Evolutionary conservation across 2,797 vertebrate species (phyloP).

Genomic region (Telmatherina bonti): DNA sequence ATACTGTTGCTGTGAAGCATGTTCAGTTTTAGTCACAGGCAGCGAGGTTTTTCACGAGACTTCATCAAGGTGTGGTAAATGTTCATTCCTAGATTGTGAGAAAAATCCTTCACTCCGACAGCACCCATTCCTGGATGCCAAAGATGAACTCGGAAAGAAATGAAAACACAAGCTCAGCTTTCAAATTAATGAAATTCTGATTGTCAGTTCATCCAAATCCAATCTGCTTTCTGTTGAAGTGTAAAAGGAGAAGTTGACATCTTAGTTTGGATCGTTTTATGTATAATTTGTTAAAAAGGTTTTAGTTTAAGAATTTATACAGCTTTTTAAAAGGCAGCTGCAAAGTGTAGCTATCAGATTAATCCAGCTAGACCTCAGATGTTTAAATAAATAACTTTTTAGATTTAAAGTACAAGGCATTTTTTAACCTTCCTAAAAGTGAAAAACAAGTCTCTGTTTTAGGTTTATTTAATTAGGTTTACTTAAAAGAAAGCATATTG

Average conservation of each 20-base stretch:
- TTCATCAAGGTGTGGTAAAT: slow-evolving; percentile 40
- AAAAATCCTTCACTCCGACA: slow-evolving; percentile 30
- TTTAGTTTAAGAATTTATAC: neutral
- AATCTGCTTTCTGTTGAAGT: slow-evolving; percentile 22
- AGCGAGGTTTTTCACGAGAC: slow-evolving; percentile 15
- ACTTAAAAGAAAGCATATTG: neutral
- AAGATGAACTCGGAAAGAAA: slow-evolving; percentile 33
- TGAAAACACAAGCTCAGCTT: slow-evolving; percentile 18
- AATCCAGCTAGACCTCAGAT: neutral
- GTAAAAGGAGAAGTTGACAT: slow-evolving; percentile 14
- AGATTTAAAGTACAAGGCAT: neutral
- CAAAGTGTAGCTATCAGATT: neutral
- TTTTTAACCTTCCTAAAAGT: neutral
- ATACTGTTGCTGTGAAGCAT: slow-evolving; percentile 4
- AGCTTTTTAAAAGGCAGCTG: neutral
- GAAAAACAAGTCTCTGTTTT: neutral
- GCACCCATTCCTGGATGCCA: slow-evolving; percentile 22
- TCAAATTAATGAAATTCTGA: neutral
- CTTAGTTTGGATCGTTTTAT: neutral
- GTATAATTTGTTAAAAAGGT: neutral
- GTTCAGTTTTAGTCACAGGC: slow-evolving; percentile 29
- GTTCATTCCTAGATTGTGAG: slow-evolving; percentile 33
- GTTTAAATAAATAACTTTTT: neutral
- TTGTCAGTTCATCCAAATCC: slow-evolving; percentile 30
- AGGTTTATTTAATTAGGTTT: neutral